Conservation (phyloP, 2,113 vertebrate genomes). For the Heliornis fulica region DNA sequence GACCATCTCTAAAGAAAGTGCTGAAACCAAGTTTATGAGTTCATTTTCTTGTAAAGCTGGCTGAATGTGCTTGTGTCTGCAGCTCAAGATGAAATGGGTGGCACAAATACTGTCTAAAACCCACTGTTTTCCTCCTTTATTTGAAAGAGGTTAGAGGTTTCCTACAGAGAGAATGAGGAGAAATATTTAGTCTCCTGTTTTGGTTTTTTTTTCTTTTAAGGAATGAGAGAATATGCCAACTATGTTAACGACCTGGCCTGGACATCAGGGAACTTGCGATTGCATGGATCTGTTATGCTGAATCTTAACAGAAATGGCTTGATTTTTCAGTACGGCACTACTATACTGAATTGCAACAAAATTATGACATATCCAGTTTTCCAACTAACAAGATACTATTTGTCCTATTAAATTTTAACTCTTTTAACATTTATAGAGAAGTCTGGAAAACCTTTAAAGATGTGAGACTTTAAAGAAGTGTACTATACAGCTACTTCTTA, state of each 20-base stretch:
- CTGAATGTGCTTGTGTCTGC: neutral
- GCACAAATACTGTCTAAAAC: neutral
- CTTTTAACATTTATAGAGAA: neutral
- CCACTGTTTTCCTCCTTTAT: neutral
- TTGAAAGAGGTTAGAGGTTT: neutral
- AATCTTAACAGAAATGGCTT: neutral
- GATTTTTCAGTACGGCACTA: neutral
- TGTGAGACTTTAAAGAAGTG: neutral
- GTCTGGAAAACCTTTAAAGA: neutral
- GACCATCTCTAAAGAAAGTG: neutral
- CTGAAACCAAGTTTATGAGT: neutral
- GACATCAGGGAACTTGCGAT: neutral
- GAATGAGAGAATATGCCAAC: neutral
- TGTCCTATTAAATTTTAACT: neutral
- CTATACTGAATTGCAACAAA: neutral
- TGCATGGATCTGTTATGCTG: neutral
- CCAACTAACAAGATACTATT: neutral
- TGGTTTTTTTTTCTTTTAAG: neutral
- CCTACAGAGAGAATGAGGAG: neutral
- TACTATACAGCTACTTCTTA: neutral
- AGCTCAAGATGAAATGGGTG: neutral
- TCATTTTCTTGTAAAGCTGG: neutral
- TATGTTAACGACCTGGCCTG: neutral
- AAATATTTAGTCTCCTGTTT: neutral
- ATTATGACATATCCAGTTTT: neutral